phyloP scores from a whole-genome alignment of 1,140 invertebrate genomes.

The Hylaeus volcanicus region DNA sequence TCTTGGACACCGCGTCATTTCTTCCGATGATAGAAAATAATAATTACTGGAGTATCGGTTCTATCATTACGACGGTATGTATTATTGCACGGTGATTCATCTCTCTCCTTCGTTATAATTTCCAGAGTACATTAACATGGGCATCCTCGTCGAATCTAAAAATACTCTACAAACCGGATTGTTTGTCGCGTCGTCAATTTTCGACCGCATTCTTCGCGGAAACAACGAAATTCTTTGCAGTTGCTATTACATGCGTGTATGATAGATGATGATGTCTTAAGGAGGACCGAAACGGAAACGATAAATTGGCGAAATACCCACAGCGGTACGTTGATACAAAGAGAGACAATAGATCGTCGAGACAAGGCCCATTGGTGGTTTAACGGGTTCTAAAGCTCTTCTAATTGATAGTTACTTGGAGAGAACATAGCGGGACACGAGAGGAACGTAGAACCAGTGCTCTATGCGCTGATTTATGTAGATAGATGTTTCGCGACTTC shows the following conservation, averaged over 20 bases:
- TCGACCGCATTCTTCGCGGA: not conserved
- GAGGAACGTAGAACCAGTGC: not conserved
- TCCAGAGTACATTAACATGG: not conserved
- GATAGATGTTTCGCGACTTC: not conserved
- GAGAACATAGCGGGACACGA: not conserved
- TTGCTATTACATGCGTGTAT: not conserved
- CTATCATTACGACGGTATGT: slow-evolving; percentile 8
- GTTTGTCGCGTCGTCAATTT: not conserved
- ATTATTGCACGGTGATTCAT: slow-evolving; percentile 11
- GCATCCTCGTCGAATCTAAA: not conserved
- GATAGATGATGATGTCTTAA: too few species aligned
- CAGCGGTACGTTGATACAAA: not conserved
- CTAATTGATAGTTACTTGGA: slow-evolving; percentile 21
- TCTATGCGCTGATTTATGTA: not conserved
- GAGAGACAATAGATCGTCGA: slow-evolving; percentile 12
- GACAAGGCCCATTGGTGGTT: not conserved
- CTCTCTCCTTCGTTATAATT: not conserved
- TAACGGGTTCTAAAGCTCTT: slow-evolving; percentile 27
- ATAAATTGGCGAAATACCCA: slow-evolving; percentile 36
- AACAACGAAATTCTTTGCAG: not conserved
- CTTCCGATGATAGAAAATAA: not conserved
- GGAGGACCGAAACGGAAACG: slow-evolving; percentile 2
- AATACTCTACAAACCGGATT: not conserved
- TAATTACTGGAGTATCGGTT: not conserved
- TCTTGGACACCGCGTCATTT: not conserved